These are phyloP conservation scores for Cotesia vestalis DNA, from an alignment of 1,140 invertebrate species.

Conservation along the genomic window DNA sequence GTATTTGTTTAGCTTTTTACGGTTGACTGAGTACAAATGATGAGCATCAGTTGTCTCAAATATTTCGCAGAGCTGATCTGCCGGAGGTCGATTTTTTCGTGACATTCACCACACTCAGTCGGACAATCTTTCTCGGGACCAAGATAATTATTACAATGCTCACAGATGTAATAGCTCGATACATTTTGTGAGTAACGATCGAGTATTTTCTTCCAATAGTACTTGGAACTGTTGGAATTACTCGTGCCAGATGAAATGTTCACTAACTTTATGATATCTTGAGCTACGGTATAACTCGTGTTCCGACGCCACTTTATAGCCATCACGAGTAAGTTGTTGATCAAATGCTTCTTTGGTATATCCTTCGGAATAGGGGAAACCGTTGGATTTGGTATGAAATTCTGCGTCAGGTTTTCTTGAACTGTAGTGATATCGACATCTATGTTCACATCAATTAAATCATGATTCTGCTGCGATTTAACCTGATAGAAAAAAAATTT, in stretches of 20 bases:
- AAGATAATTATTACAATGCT: background rate
- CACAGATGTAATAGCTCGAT: background rate
- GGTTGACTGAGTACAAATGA: constrained; percentile 5
- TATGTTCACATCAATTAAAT: too few species aligned
- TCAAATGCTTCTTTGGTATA: background rate
- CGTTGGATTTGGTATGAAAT: too few species aligned
- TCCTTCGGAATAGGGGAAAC: too few species aligned
- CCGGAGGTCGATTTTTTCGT: background rate
- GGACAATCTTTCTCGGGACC: background rate
- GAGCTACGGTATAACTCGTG: background rate
- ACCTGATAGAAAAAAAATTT: too few species aligned
- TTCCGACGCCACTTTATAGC: background rate
- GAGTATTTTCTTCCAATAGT: background rate
- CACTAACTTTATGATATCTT: background rate
- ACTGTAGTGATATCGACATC: too few species aligned
- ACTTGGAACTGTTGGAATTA: background rate
- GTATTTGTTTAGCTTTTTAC: background rate
- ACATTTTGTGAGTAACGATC: background rate
- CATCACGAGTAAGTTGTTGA: background rate
- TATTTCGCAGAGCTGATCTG: constrained; percentile 18
- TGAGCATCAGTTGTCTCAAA: background rate
- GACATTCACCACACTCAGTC: background rate
- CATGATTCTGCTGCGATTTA: too few species aligned
- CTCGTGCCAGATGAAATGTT: background rate
- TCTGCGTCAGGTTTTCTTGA: too few species aligned